These are phyloP conservation scores for Neogobius melanostomus DNA, from an alignment of 2,113 vertebrate genomes.

Conservation along the genomic window DNA sequence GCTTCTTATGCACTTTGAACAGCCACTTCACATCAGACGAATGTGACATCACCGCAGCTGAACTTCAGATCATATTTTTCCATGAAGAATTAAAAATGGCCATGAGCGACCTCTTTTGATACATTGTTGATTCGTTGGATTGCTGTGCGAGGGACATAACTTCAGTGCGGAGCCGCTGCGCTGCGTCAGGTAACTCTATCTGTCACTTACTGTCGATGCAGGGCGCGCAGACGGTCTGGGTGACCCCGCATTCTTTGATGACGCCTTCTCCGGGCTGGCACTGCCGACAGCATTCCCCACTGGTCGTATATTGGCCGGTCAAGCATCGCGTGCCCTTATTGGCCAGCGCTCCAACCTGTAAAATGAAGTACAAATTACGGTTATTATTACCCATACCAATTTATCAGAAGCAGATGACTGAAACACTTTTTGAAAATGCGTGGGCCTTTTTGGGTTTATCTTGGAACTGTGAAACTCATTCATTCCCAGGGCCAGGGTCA, in stretches of 20 bases:
- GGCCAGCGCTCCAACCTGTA: conserved; percentile 61
- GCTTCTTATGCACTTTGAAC: background rate
- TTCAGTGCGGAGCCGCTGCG: background rate
- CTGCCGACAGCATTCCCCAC: conserved; percentile 85
- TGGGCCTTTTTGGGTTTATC: conserved; percentile 14
- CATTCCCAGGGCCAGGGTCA: conserved; percentile 11
- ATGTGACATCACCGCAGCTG: background rate
- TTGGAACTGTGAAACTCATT: conserved; percentile 18
- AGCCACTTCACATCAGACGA: background rate
- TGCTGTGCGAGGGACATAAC: background rate
- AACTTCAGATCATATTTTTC: background rate
- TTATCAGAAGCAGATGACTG: background rate
- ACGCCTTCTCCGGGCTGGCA: conserved; percentile 90
- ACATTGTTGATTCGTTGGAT: background rate
- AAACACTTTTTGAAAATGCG: background rate
- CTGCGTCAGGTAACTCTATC: background rate
- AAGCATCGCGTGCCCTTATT: conserved; percentile 63
- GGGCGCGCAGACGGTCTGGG: conserved; percentile 85
- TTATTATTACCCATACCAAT: background rate
- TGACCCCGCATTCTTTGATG: conserved; percentile 77
- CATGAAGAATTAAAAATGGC: background rate
- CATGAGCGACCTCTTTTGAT: background rate
- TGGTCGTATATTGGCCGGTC: conserved; percentile 74
- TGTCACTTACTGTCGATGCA: conserved; percentile 95
- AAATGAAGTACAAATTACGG: conserved; percentile 14